A percentile compares a stretch with the other conserved stretches of the same genome.
Evolutionary conservation across 2,797 vertebrate genomes (phyloP).

Genomic region (Enteromius trimaculatus): DNA sequence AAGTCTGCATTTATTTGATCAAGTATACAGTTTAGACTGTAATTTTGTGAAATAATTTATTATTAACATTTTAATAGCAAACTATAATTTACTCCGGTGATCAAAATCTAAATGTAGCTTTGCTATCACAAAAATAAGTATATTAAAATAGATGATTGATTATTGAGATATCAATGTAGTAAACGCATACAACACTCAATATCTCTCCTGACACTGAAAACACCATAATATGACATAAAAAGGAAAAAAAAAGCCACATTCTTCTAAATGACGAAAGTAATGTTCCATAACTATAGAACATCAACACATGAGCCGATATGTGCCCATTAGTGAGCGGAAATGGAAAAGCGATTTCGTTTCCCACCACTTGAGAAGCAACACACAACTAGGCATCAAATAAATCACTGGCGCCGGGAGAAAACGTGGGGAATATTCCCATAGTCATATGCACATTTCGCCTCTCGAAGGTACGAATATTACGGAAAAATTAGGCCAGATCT

Average conservation of each 20-base stretch:
- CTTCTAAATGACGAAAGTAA: constrained; percentile 66
- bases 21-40: background rate
- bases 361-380: constrained; percentile 57
- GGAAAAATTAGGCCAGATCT: constrained; percentile 61
- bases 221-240: constrained; percentile 66
- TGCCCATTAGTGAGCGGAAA: constrained; percentile 51
- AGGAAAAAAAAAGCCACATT: constrained; percentile 59
- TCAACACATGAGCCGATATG: constrained; percentile 28
- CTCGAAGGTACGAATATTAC: constrained; percentile 36
- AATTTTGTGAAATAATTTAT: background rate
- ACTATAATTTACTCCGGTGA: too few species aligned
- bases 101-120: too few species aligned
- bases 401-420: constrained; percentile 11
- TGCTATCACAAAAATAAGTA: background rate
- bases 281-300: constrained; percentile 65
- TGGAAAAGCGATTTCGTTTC: constrained; percentile 53
- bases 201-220: constrained; percentile 27
- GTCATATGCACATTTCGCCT: constrained; percentile 41
- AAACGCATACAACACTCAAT: constrained; percentile 3
- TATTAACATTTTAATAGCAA: background rate
- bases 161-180: background rate
- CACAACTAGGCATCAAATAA: constrained; percentile 29
- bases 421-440: constrained; percentile 5
- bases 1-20: background rate
- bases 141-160: background rate